Conservation (phyloP, 2,888 invertebrate genomes). For the Coremacera marginata region DNA sequence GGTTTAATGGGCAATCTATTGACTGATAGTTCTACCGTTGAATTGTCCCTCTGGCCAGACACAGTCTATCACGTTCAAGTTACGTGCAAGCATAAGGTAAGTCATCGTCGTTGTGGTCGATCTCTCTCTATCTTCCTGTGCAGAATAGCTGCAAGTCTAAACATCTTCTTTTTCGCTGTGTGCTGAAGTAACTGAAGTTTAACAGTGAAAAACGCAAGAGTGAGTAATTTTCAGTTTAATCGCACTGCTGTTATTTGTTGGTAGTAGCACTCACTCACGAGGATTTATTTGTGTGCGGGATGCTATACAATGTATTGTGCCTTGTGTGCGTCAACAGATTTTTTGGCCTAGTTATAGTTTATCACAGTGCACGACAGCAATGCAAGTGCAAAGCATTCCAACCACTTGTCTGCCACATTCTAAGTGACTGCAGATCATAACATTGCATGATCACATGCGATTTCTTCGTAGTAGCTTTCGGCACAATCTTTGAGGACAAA, state of each 20-base stretch:
- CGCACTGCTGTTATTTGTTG: too few relatives aligned
- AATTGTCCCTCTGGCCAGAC: constrained; percentile 84
- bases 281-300: too few relatives aligned
- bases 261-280: too few relatives aligned
- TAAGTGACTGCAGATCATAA: neutral
- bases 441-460: constrained; percentile 10
- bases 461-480: constrained; percentile 24
- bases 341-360: too few relatives aligned
- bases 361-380: too few relatives aligned
- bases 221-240: too few relatives aligned
- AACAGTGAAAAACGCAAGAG: too few relatives aligned
- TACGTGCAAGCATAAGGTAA: constrained; percentile 66
- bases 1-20: constrained; percentile 85
- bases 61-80: constrained; percentile 86
- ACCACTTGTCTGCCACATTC: neutral
- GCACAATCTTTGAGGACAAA: constrained; percentile 12
- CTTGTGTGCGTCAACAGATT: neutral
- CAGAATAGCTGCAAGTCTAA: too few relatives aligned
- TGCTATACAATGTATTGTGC: too few relatives aligned
- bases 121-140: neutral
- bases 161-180: too few relatives aligned
- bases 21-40: constrained; percentile 84
- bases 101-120: constrained; percentile 39
- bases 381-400: neutral
- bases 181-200: too few relatives aligned